Base-by-base conservation (phyloP, 2,113 vertebrate genomes). In the Solea senegalensis region DNA sequence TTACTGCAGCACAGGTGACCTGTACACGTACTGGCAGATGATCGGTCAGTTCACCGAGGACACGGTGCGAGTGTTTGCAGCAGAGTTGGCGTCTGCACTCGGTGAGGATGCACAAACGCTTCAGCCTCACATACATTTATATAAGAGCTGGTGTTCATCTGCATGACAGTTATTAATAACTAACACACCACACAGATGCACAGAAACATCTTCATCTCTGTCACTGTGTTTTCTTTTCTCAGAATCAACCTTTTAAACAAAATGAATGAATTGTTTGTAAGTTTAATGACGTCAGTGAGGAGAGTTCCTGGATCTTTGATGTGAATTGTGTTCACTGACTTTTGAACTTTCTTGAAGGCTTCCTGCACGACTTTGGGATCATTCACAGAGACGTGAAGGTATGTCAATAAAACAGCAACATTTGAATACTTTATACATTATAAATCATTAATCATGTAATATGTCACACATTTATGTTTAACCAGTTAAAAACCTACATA, bases 331-430 rank as follows among this genome's bases (percentile, higher is more conserved):
- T 27, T 43, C 5, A 3, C 58, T 60, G n/a, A 21, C 1, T 45
- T 56, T 50, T 10, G 48, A 34, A 34, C 34, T 21, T 45, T 58
- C 45, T 77, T 52, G 9, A 85, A 98, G 97, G 95, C 6, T 98
- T 98, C 81, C 94, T 99, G 52, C 97, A 98, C 2, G 95, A 97
- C 82, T 87, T 97, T 92, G 97, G 96, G 6, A 93, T 98, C 65
- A 94, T 98, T 63, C 97, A 98, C 83, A 93, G 96, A 77, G 97
- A 99, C 0, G 90, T 99, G 52, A 98, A 98, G 95, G 96, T 98
- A 91, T 75, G 55, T 2, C 11, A 14, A 12, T 48, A 13, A 48
- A 5, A 3, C 21, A n/a, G 15, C 58, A 1, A 67, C 34, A 6
- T 34, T 6, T 34, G 34, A 34, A 34, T 34, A 6, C 34, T 34